Evolutionary conservation across 2,113 vertebrate genomes (phyloP).

Genomic region (Hyla sarda): DNA sequence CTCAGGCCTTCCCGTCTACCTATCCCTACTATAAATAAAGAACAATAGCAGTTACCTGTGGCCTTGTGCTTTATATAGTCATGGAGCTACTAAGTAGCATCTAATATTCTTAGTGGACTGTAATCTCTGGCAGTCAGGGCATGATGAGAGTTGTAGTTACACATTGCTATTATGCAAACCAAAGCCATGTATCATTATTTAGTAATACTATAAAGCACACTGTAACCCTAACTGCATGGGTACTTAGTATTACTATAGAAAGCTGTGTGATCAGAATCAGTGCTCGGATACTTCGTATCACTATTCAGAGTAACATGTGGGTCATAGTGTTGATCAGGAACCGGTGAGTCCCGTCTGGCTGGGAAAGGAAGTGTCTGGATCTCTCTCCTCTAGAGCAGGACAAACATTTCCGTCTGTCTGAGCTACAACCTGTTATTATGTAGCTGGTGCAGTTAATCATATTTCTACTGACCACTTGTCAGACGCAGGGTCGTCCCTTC

Average conservation of each 20-base stretch:
- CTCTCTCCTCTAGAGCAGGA: slow-evolving; percentile 40
- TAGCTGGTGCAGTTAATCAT: slow-evolving; percentile 40
- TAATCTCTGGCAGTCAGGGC: background rate
- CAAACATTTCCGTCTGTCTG: slow-evolving; percentile 57
- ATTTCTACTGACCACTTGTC: slow-evolving; percentile 26
- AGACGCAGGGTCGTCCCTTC: slow-evolving; percentile 8
- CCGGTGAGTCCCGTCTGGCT: slow-evolving; percentile 49
- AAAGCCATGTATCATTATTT: background rate
- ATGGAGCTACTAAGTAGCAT: background rate
- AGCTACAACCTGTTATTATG: slow-evolving; percentile 54
- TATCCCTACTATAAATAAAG: background rate
- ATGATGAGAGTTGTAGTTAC: background rate
- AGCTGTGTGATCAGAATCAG: background rate
- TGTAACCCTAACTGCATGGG: background rate
- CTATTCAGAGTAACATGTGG: background rate
- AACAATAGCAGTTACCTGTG: background rate
- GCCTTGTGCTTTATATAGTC: background rate
- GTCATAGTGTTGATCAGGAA: slow-evolving; percentile 37
- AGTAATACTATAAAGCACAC: background rate
- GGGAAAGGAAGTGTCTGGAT: slow-evolving; percentile 49
- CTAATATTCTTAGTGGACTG: background rate
- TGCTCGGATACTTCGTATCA: background rate
- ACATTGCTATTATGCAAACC: background rate
- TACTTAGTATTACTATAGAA: background rate
- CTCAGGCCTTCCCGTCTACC: no score